Percentiles rank a stretch among this genome's conserved stretches.
These are phyloP conservation scores for Sitta europaea DNA, from an alignment of 2,113 vertebrate genomes.

Conservation along the genomic window DNA sequence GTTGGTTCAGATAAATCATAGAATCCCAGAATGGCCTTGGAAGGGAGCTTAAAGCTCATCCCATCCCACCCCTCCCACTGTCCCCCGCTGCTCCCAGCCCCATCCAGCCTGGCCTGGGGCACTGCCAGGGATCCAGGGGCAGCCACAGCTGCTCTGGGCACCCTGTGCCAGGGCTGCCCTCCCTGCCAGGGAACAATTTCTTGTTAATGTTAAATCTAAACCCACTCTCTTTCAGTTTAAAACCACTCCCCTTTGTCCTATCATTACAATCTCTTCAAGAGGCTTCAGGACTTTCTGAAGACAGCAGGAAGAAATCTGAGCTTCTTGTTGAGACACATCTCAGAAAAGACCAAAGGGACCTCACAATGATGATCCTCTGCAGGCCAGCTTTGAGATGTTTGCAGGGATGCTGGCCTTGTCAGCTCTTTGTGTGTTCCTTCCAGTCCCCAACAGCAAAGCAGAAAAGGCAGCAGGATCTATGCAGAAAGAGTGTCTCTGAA, in stretches of 20 bases:
- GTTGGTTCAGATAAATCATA: not conserved
- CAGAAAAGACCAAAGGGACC: not conserved
- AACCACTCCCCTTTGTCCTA: not conserved
- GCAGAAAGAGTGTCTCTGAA: not conserved
- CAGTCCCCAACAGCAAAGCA: accelerated
- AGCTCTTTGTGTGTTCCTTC: not conserved
- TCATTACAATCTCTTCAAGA: not conserved
- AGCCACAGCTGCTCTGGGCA: not conserved
- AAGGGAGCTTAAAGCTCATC: not conserved
- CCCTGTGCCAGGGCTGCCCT: not conserved
- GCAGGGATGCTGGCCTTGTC: not conserved
- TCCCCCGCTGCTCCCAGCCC: not conserved
- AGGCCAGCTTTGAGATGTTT: not conserved
- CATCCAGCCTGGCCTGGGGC: accelerated
- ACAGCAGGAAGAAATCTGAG: not conserved
- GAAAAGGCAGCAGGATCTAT: not conserved
- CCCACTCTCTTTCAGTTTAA: not conserved
- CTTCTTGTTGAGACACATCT: not conserved
- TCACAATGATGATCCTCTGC: not conserved
- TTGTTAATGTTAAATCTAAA: not conserved
- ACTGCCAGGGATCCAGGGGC: not conserved
- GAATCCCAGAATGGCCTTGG: not conserved
- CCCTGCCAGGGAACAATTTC: not conserved
- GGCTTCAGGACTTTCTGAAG: not conserved
- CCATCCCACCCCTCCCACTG: accelerated